phyloP scores from a whole-genome alignment of 2,797 vertebrate genomes.

The Australoheros facetus region DNA sequence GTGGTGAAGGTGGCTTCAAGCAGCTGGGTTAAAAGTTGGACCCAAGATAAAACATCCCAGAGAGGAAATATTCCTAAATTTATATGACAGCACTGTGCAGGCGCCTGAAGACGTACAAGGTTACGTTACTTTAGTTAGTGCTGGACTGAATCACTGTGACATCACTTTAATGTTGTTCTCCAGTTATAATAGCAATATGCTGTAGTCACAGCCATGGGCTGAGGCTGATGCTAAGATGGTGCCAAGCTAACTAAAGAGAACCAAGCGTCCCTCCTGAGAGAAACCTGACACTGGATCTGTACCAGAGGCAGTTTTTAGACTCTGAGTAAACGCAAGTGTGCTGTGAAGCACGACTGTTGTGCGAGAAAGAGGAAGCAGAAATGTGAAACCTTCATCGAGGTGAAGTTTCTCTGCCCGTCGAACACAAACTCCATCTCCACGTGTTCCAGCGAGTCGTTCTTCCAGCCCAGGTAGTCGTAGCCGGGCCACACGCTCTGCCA shows the following conservation, averaged over 20 bases:
- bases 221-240: background rate
- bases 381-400: constrained; percentile 84
- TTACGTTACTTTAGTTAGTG: background rate
- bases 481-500: constrained; percentile 83
- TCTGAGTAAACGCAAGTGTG: background rate
- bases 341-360: background rate
- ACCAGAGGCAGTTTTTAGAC: background rate
- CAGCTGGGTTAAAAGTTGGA: background rate
- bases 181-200: too few species aligned
- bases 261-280: background rate
- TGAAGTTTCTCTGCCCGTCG: constrained; percentile 85
- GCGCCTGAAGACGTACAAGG: rapidly evolving
- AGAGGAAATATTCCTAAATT: too few species aligned
- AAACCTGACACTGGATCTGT: background rate
- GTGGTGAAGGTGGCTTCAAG: rapidly evolving
- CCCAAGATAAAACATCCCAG: too few species aligned
- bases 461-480: constrained; percentile 89
- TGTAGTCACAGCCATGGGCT: background rate
- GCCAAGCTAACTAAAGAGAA: background rate
- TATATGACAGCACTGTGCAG: background rate
- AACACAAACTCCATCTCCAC: constrained; percentile 88
- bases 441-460: constrained; percentile 79
- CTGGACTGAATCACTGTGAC: too few species aligned
- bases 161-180: too few species aligned
- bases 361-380: background rate